Evolutionary conservation across 53 echinoderm and acorn worm genomes (phyloP), one percentile per base, ranked within the genome.

Genomic region (Temnopleurus reevesii): DNA sequence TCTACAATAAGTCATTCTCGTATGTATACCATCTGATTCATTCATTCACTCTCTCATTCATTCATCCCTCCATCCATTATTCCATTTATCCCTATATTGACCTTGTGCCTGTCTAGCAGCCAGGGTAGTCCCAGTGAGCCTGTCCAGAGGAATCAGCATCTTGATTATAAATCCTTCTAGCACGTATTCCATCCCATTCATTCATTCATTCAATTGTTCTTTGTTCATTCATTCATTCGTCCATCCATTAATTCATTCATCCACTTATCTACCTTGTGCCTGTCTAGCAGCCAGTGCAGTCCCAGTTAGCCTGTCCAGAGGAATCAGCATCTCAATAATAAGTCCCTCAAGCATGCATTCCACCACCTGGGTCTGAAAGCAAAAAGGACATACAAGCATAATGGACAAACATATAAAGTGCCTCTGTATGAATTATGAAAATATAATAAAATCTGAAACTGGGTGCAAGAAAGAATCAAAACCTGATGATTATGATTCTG

Each of bases 261-360:
- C n/a, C n/a, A 57, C 8, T 26, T 27, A 57, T 26, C 2, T 41
- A 96, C 96, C 95, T 83, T 89, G 49, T 8, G 97, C 92, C 86
- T 93, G 93, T 25, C 91, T 91, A 41, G 93, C 95, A 46, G 97
- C 97, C 83, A 93, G 91, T 25, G 97, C 97, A 58, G 91, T 87
- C 9, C 97, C 95, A 28, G 77, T 64, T 56, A 97, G 85, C 81
- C 95, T 82, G 85, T 97, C 95, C 43, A 95, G 84, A 23, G 92
- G 91, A 46, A 94, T 61, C 15, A 91, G 65, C 83, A 95, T 90
- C 49, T 95, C 97, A 38, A 91, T 92, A 8, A 89, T 53, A 25
- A 92, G 77, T 13, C 83, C 63, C 45, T 97, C 97, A n/a, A 97
- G 81, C 47, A 66, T 59, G 84, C 76, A 86, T 59, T 89, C 83